A percentile compares a stretch with the other conserved stretches of the same genome.
phyloP scores from a whole-genome alignment of 2,797 vertebrate species.

The Garrulus glandarius region DNA sequence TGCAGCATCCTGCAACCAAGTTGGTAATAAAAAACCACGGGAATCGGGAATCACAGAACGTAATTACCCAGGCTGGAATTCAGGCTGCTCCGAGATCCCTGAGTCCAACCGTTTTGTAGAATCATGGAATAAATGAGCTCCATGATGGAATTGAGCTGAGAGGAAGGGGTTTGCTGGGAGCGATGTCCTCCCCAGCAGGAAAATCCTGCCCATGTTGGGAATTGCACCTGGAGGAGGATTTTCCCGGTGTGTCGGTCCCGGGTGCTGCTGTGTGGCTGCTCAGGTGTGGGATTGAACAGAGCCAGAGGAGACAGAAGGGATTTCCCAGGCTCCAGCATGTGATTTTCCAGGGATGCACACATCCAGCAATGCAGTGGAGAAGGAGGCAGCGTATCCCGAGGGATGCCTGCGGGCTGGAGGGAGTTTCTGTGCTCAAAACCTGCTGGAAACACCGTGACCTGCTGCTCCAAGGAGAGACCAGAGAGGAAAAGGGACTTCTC shows the following conservation, averaged over 20 bases:
- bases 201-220: neutral
- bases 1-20: neutral
- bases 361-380: rapidly evolving
- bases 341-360: rapidly evolving
- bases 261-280: neutral
- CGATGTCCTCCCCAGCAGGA: neutral
- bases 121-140: neutral
- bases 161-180: neutral
- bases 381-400: rapidly evolving
- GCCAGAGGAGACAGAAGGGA: neutral
- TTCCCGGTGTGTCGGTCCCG: neutral
- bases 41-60: neutral
- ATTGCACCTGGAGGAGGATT: neutral
- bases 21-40: rapidly evolving
- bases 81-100: neutral
- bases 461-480: neutral
- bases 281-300: neutral
- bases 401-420: rapidly evolving
- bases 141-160: neutral
- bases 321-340: neutral
- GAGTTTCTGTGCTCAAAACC: rapidly evolving
- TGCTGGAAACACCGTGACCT: rapidly evolving
- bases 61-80: neutral
- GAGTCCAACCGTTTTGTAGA: neutral
- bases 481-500: neutral